Base-by-base conservation (phyloP, 2,797 vertebrate species). In the Phoxinus dragarum region DNA sequence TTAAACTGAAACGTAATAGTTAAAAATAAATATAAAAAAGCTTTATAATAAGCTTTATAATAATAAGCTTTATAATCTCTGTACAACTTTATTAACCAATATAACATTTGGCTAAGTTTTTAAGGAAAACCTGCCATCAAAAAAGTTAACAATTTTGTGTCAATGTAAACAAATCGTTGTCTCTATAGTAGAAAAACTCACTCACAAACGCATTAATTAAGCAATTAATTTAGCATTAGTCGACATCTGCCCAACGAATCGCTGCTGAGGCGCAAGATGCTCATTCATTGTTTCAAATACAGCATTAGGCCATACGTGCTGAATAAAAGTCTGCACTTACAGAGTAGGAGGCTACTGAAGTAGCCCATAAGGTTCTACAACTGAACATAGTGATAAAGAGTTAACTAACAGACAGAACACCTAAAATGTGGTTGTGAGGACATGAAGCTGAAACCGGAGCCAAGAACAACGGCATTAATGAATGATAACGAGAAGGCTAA, bases 191-290 rank as follows among this genome's bases (percentile, higher is more conserved):
- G 23, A 16, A 16, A 27, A n/a, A 54, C 79, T 76, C 27, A 85
- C 34, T 80, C 81, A 84, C 49, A 75, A 80, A 80, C 19, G 74
- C 78, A 73, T 85, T 68, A 66, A 78, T 84, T 84, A 73, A 74
- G 31, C 84, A 86, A 89, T 88, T 88, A 73, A 82, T 86, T 86
- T 71, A 19, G 52, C 69, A 87, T 85, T 86, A 79, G 52, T 72
- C 36, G 40, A 80, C 84, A 80, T 82, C 78, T 56, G 47, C 7
- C 27, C 1, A 84, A 68, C 36, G 14, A 84, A 38, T 38, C 14
- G 42, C 81, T 74, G 81, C 69, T 40, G 52, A 77, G n/a, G 19
- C 64, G 21, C 8, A 42, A 75, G 6, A 68, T 76, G 59, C 44
- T 84, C 36, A 36, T 76, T 76, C 36, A 23, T 56, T 56, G 44